Conservation (phyloP, 2,113 vertebrate species). For the Entomyzon cyanotis region DNA sequence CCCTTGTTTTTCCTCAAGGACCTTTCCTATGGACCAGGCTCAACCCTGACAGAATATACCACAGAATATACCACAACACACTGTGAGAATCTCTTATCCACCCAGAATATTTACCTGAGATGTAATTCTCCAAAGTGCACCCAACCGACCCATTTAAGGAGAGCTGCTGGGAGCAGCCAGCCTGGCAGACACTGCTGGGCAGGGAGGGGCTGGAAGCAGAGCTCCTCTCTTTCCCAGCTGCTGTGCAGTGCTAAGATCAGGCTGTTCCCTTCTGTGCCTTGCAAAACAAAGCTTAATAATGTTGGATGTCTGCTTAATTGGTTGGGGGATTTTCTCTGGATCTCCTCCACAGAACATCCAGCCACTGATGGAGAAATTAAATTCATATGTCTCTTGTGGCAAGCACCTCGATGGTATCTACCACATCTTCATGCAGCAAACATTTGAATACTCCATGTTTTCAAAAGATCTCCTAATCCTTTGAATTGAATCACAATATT, state of each 20-base stretch:
- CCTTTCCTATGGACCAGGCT: neutral
- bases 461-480: neutral
- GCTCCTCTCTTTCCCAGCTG: neutral
- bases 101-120: neutral
- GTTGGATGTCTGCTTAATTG: slow-evolving; percentile 35
- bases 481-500: neutral
- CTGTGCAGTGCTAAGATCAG: neutral
- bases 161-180: rapidly evolving
- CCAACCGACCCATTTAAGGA: rapidly evolving
- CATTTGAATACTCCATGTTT: neutral
- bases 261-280: neutral
- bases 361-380: neutral
- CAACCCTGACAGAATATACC: neutral
- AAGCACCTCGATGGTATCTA: neutral
- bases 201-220: neutral
- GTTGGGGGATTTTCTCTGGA: slow-evolving; percentile 6
- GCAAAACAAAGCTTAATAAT: neutral
- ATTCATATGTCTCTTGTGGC: neutral
- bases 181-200: neutral
- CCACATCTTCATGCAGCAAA: neutral
- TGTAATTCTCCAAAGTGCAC: neutral
- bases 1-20: neutral
- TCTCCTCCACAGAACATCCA: neutral
- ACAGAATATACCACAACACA: neutral
- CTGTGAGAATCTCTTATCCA: neutral